Base-by-base conservation (phyloP, 2,113 vertebrate genomes). In the Xerus inauris region DNA sequence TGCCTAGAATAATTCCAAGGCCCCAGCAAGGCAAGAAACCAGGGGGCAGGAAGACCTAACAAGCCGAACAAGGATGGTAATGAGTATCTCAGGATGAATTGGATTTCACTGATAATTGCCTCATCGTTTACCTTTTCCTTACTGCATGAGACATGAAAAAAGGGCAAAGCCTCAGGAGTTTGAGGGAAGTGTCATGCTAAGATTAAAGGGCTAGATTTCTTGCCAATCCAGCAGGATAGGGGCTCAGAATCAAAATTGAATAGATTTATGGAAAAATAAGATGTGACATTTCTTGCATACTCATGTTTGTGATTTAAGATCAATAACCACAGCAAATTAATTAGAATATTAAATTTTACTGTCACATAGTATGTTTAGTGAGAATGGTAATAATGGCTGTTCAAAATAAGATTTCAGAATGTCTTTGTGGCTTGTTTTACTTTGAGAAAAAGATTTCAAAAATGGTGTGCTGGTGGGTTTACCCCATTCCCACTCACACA, bases 381-480 rank as follows among this genome's bases (percentile, higher is more conserved):
- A 28, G 69, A 87, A 75, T 62, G 54, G 64, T 13, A 59, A 73
- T 45, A 20, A 75, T 81, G 42, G 10, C 22, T 51, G 35, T 86
- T 89, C 81, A 79, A 94, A 69, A 62, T 9, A 87, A 85, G 20
- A 67, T 62, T 86, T 67, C n/a, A 81, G 75, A 79, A 88, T 77
- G 30, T n/a, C 65, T 51, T 77, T 76, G n/a, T 84, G 77, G 47
- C 22, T 85, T 84, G 3, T 38, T 85, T 88, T 42, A 45, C 59
- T 77, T 28, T n/a, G 38, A 87, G 81, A 82, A 87, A 85, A 75
- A 62, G 8, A 47, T 90, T 71, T 14, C 38, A 40, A 87, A 87
- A 87, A 82, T 40, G 54, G 35, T 51, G 20, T 87, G 28, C 79
- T 67, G 72, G 19, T 35, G 24, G 62, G 10, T 49, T 86, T 47